Evolutionary conservation across 2,888 invertebrate species (phyloP), one percentile per base, ranked within the genome.

Genomic region (Drosophila aldrichi): DNA sequence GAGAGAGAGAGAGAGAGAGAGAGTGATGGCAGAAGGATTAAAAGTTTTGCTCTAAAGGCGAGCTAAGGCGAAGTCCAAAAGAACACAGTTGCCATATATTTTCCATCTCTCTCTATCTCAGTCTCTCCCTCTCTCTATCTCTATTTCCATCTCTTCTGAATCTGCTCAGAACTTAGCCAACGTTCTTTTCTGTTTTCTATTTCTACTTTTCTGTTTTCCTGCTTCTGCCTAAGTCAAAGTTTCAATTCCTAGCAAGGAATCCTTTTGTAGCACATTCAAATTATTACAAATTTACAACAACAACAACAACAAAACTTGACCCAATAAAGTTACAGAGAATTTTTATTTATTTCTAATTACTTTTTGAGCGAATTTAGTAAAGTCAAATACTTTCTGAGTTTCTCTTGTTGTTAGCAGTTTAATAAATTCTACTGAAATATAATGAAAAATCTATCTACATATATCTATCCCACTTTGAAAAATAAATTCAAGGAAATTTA

Each of bases 11-110:
- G 6, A 14, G 43, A 43, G 12, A 6, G 43, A 12, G 20, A 43
- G 12, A 12, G 6, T 12, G 12, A 12, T 20, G 20, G 43, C 71
- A 70, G 73, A 78, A 75, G 83, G 83, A 83, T 86, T 86, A 78
- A 88, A 84, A 80, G 78, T 84, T 88, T 88, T 59, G 3, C 73
- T 65, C 68, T 77, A 88, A 88, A 70, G 67, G 48, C 62, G 58
- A 67, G 48, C 71, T 62, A 63, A 74, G 63, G 67, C 74, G 36
- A 7, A 62, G 36, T 70, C 74, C 64, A 80, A 80, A 58, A 52
- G 56, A 73, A 52, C 52, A 52, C 52, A 82, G 41, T 63, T 80
- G 66, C 65, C 70, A 77, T 72, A 73, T 46, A 7, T 44, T 7
- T 12, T 6, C 20, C 4, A 10, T 36, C 22, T 16, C 25, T 25